Evolutionary conservation across 2,888 invertebrate species (phyloP).

Genomic region (Trissolcus japonicus): DNA sequence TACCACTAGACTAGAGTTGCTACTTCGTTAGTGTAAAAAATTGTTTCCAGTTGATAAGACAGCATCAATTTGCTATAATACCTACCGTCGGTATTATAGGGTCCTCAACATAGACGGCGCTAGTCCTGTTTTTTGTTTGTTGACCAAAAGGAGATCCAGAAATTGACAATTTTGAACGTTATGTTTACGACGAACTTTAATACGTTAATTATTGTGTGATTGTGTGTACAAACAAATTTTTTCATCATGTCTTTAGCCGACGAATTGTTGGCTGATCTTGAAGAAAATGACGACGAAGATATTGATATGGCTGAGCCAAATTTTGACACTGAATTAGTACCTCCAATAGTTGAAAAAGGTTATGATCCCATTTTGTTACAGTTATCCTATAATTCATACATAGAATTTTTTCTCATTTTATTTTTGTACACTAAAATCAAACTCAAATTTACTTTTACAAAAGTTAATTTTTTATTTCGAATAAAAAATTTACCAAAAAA

Average conservation of each 20-base stretch:
- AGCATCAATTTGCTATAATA: too few species aligned
- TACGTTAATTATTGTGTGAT: neutral
- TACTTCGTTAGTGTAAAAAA: too few species aligned
- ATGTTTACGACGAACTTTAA: neutral
- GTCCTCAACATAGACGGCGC: too few species aligned
- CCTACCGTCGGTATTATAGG: too few species aligned
- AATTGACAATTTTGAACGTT: neutral
- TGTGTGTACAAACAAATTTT: neutral
- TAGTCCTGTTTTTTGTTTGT: too few species aligned
- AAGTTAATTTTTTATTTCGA: too few species aligned
- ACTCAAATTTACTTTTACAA: too few species aligned
- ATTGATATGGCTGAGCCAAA: conserved; percentile 79
- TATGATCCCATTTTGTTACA: conserved; percentile 40
- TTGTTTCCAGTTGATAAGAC: too few species aligned
- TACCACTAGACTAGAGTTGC: too few species aligned
- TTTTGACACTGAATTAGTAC: conserved; percentile 66
- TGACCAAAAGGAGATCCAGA: neutral
- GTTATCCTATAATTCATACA: neutral
- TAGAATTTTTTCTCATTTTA: neutral
- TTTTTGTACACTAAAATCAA: too few species aligned
- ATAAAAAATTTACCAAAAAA: too few species aligned
- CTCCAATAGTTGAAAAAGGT: conserved; percentile 73
- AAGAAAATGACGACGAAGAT: conserved; percentile 89
- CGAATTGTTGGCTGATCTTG: conserved; percentile 97
- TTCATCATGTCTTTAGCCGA: conserved; percentile 95